Percentiles rank a stretch among this genome's conserved stretches.
phyloP scores from a whole-genome alignment of 2,888 invertebrate genomes.

The Mechanitis mazaeus region DNA sequence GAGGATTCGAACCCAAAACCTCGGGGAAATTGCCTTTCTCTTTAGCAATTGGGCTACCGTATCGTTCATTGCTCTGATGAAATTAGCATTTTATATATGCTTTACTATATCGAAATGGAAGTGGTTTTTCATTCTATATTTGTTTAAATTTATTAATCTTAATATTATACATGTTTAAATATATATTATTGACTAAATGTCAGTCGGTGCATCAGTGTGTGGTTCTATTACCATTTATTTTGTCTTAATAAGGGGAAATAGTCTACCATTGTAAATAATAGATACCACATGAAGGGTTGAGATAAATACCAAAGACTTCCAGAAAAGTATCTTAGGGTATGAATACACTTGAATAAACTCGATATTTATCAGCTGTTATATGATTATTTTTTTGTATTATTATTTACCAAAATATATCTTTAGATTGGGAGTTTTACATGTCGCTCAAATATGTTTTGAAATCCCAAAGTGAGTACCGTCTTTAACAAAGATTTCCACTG shows the following conservation, averaged over 20 bases:
- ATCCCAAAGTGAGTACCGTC: not conserved
- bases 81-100: not conserved
- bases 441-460: no score
- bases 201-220: no score
- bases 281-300: not conserved
- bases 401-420: no score
- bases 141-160: no score
- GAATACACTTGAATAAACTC: not conserved
- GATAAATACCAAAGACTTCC: not conserved
- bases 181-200: not conserved
- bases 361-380: not conserved
- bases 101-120: not conserved
- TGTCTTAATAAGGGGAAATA: not conserved
- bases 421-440: no score
- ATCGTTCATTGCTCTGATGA: no score
- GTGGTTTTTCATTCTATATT: no score
- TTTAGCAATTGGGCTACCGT: no score
- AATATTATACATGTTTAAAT: no score
- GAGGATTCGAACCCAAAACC: no score
- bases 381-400: not conserved
- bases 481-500: not conserved
- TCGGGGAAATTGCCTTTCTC: no score
- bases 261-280: constrained; percentile 1
- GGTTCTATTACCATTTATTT: not conserved
- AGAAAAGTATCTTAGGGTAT: not conserved